A percentile compares a stretch with the other conserved stretches of the same genome.
Evolutionary conservation across 2,797 vertebrate genomes (phyloP).

Genomic region (Dendrocincla tyrannina): DNA sequence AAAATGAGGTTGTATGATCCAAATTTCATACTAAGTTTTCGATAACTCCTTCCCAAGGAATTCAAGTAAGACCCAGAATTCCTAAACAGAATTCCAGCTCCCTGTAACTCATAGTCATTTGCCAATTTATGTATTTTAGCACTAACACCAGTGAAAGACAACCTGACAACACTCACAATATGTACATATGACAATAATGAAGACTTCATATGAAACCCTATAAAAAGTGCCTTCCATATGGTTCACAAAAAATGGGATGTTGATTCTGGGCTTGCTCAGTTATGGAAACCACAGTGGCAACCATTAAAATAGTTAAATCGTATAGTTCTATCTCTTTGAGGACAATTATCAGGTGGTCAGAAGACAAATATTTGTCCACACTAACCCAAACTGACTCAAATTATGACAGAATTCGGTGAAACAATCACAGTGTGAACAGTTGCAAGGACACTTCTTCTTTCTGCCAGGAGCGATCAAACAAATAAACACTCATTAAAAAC

Average conservation of each 20-base stretch:
- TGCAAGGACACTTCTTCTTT: neutral
- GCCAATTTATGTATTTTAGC: neutral
- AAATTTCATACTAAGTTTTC: neutral
- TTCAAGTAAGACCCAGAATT: neutral
- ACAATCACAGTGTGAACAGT: neutral
- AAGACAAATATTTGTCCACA: neutral
- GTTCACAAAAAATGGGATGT: neutral
- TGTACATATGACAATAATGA: neutral
- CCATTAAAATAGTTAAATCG: neutral
- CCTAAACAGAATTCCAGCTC: neutral
- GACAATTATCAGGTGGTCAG: neutral
- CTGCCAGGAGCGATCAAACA: neutral
- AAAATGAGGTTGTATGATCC: neutral
- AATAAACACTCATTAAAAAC: neutral
- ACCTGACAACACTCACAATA: constrained; percentile 14
- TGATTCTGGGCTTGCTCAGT: neutral
- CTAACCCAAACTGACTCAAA: neutral
- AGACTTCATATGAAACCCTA: neutral
- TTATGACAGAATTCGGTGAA: neutral
- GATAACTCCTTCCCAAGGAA: neutral
- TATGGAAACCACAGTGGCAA: neutral
- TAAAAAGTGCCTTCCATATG: neutral
- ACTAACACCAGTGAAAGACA: neutral
- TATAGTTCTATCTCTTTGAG: too few relatives aligned
- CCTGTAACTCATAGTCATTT: neutral